These are phyloP conservation scores for Botia almorhae DNA, from an alignment of 2,797 vertebrate genomes.

Conservation along the genomic window DNA sequence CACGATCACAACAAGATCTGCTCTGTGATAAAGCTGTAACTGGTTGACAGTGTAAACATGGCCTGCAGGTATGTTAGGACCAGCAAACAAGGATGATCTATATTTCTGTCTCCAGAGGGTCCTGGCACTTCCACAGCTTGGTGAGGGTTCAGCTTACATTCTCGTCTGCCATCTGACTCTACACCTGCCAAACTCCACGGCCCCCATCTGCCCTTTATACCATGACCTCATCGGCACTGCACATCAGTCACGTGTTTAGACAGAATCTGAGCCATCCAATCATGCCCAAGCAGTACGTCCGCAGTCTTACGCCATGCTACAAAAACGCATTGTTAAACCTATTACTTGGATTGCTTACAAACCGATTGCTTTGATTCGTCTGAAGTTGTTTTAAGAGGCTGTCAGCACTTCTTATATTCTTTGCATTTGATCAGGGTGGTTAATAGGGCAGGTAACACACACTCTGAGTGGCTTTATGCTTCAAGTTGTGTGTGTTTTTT, in stretches of 20 bases:
- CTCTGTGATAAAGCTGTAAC: background rate
- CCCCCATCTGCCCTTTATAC: conserved; percentile 59
- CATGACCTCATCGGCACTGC: conserved; percentile 54
- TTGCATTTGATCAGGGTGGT: background rate
- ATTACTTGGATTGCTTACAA: background rate
- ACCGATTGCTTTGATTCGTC: conserved; percentile 4
- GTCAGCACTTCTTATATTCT: background rate
- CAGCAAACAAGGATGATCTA: conserved; percentile 1
- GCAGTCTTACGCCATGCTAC: conserved; percentile 18
- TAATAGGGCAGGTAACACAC: no score
- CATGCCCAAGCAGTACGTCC: background rate
- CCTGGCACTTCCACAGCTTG: conserved; percentile 34
- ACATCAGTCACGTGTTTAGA: conserved; percentile 40
- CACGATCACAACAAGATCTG: background rate
- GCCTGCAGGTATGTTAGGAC: background rate
- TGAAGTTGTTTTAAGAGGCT: background rate
- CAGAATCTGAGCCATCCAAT: conserved; percentile 28
- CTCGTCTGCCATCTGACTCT: conserved; percentile 58
- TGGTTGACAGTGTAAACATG: background rate
- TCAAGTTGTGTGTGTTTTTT: background rate
- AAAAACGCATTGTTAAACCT: conserved; percentile 16
- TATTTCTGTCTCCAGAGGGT: conserved; percentile 1
- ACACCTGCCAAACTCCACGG: conserved; percentile 42
- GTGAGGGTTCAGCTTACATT: conserved; percentile 48
- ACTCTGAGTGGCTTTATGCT: background rate